phyloP scores from a whole-genome alignment of 2,797 vertebrate genomes.

The Hydrolagus colliei region DNA sequence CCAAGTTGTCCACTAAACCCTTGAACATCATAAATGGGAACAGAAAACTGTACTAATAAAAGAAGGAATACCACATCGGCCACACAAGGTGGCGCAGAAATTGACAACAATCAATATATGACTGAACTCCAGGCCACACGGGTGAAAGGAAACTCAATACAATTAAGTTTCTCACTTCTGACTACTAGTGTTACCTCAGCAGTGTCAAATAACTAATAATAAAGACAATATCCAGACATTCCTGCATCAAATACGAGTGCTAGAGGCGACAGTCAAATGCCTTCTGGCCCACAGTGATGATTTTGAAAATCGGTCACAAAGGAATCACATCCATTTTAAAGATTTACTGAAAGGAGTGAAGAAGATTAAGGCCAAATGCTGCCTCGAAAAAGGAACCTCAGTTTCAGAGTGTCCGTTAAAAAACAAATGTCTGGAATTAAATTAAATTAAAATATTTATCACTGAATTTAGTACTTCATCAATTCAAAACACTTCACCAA shows the following conservation, averaged over 20 bases:
- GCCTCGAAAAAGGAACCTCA: not conserved
- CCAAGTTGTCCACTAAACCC: not conserved
- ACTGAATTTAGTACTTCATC: too few species aligned
- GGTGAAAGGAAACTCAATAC: not conserved
- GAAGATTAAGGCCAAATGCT: not conserved
- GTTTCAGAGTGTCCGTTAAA: not conserved
- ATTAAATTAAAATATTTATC: too few species aligned
- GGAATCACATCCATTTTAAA: conserved; percentile 23
- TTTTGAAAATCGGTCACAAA: conserved; percentile 2
- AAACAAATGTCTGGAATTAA: not conserved
- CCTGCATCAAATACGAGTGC: not conserved
- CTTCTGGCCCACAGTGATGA: not conserved
- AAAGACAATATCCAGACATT: conserved; percentile 9
- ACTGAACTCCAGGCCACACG: conserved; percentile 2
- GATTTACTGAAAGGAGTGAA: not conserved
- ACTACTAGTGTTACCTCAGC: not conserved
- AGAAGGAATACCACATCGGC: not conserved
- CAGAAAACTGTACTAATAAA: not conserved
- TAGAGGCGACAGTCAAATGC: not conserved
- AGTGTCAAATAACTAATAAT: not conserved
- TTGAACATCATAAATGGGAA: not conserved
- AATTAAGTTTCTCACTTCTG: not conserved
- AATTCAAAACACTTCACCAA: too few species aligned
- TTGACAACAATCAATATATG: not conserved
- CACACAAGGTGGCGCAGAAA: not conserved